Evolutionary conservation across 1,140 invertebrate genomes (phyloP).

Genomic region (Trachelipus rathkii): DNA sequence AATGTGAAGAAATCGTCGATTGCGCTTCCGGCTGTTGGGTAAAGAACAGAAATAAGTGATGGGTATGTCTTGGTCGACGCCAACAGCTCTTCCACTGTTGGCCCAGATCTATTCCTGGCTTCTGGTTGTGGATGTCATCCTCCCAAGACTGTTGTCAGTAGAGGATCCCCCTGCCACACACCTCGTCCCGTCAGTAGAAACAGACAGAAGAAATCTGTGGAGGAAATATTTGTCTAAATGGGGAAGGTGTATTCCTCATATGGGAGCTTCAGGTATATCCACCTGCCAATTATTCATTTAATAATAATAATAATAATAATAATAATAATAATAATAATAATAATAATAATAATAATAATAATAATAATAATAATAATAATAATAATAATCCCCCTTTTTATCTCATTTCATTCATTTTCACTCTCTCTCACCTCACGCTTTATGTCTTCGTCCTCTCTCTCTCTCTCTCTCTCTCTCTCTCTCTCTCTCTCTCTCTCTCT

Average conservation of each 20-base stretch:
- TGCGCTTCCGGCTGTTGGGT: constrained; percentile 1
- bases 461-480: no score
- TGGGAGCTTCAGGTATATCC: not conserved
- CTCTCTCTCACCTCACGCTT: no score
- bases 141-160: not conserved
- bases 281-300: no score
- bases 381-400: no score
- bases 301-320: no score
- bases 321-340: no score
- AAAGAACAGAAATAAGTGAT: not conserved
- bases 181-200: not conserved
- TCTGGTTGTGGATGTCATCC: not conserved
- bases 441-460: no score
- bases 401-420: no score
- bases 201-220: not conserved
- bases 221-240: not conserved
- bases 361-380: no score
- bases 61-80: not conserved
- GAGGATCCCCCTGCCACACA: not conserved
- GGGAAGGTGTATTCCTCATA: not conserved
- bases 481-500: no score
- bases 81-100: not conserved
- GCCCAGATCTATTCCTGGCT: not conserved
- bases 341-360: no score
- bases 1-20: not conserved